A percentile compares a stretch with the other conserved stretches of the same genome.
Conservation (phyloP, 2,113 vertebrate species). For the Phyllostomus discolor region DNA sequence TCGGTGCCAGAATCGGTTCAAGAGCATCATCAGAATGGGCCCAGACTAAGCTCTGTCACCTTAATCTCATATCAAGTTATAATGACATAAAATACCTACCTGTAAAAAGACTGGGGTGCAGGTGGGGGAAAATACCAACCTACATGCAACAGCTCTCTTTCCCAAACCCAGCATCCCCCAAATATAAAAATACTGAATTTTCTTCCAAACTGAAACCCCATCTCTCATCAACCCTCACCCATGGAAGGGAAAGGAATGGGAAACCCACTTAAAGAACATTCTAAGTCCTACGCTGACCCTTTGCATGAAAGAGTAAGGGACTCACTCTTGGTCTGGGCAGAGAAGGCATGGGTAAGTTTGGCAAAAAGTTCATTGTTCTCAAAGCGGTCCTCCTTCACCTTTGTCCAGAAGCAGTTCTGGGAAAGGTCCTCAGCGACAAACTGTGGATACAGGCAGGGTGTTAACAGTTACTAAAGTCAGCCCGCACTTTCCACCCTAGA, state of each 20-base stretch:
- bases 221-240: neutral
- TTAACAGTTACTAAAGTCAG: conserved; percentile 1
- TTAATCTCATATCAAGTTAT: neutral
- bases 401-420: conserved; percentile 90
- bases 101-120: neutral
- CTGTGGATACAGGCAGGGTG: conserved; percentile 69
- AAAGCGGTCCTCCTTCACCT: conserved; percentile 87
- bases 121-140: neutral
- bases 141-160: neutral
- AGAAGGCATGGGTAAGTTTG: conserved; percentile 89
- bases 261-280: neutral
- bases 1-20: neutral
- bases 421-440: conserved; percentile 86
- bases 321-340: conserved; percentile 91
- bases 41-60: neutral
- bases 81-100: neutral
- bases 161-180: neutral
- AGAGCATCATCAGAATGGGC: neutral
- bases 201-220: neutral
- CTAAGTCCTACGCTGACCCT: neutral
- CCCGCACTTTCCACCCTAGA: neutral
- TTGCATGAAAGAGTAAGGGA: conserved; percentile 47
- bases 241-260: neutral
- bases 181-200: neutral
- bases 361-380: conserved; percentile 92